phyloP scores from a whole-genome alignment of 2,113 vertebrate species.

The Mormyrus lacerda region DNA sequence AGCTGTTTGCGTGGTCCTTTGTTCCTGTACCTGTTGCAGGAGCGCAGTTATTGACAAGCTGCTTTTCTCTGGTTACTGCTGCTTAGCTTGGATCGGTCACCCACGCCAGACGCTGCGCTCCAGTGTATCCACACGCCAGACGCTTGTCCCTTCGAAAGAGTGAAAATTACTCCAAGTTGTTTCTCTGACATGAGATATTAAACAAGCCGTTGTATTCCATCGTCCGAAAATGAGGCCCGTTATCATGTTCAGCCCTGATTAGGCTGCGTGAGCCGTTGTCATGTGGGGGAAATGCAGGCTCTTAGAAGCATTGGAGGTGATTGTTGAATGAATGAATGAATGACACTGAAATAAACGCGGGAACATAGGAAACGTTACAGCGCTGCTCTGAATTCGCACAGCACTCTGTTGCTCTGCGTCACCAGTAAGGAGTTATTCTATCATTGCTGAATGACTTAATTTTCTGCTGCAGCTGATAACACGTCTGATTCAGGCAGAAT shows the following conservation, averaged over 20 bases:
- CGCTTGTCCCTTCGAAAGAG: not conserved
- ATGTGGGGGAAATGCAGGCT: slow-evolving; percentile 32
- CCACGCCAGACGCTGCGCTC: not conserved
- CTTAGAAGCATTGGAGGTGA: slow-evolving; percentile 60
- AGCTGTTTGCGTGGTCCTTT: not conserved
- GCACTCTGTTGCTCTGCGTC: slow-evolving; percentile 53
- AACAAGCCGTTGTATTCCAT: slow-evolving; percentile 38
- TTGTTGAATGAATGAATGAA: slow-evolving; percentile 66
- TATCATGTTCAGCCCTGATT: not conserved
- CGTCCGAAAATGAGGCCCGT: not conserved
- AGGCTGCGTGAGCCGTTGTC: not conserved
- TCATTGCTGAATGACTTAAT: slow-evolving; percentile 60
- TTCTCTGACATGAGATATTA: slow-evolving; percentile 65
- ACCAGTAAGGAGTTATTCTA: slow-evolving; percentile 63
- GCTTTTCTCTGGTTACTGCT: not conserved
- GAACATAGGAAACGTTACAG: not conserved
- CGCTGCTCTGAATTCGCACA: slow-evolving; percentile 64
- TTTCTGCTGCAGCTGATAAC: slow-evolving; percentile 58
- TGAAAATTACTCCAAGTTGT: not conserved
- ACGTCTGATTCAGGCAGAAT: slow-evolving; percentile 60
- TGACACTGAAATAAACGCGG: slow-evolving; percentile 39
- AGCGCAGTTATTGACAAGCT: not conserved
- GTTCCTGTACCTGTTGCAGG: too few species aligned
- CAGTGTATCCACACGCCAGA: not conserved
- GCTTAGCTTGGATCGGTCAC: not conserved